phyloP scores from a whole-genome alignment of 2,113 vertebrate genomes.

The Panurus biarmicus region DNA sequence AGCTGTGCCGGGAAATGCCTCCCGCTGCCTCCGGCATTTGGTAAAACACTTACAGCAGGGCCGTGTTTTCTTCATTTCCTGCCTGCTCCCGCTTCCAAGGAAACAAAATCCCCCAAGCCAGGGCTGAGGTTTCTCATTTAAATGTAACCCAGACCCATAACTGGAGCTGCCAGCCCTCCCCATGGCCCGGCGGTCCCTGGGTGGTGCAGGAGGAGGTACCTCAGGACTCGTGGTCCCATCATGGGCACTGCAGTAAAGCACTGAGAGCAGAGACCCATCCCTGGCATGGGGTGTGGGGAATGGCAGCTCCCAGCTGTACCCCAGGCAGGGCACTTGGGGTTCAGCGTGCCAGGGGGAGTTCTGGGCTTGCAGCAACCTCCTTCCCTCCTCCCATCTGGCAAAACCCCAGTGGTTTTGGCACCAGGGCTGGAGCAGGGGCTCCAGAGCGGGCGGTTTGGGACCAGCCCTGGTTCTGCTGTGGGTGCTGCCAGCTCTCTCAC shows the following conservation, averaged over 20 bases:
- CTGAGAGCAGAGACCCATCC: background rate
- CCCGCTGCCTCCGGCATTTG: constrained; percentile 43
- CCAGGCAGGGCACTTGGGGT: background rate
- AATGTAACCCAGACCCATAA: background rate
- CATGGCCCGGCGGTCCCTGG: rapidly evolving
- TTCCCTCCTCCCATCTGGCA: background rate
- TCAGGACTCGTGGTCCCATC: background rate
- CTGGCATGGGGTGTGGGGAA: background rate
- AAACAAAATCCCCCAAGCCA: constrained; percentile 40
- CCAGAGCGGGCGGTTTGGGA: background rate
- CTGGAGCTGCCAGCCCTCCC: background rate
- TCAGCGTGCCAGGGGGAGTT: background rate
- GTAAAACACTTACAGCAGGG: constrained; percentile 22
- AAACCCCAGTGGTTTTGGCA: background rate
- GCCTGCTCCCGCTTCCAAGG: constrained; percentile 37
- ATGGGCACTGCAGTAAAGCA: rapidly evolving
- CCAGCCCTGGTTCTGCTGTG: background rate
- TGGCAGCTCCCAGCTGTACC: background rate
- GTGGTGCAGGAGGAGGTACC: background rate
- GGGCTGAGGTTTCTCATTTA: constrained; percentile 29
- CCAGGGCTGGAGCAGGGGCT: background rate
- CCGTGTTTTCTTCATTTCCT: constrained; percentile 38
- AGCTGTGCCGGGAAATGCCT: background rate
- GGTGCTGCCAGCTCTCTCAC: background rate
- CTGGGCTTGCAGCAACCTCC: background rate